phyloP scores from a whole-genome alignment of 2,113 vertebrate genomes.

The Condylura cristata region DNA sequence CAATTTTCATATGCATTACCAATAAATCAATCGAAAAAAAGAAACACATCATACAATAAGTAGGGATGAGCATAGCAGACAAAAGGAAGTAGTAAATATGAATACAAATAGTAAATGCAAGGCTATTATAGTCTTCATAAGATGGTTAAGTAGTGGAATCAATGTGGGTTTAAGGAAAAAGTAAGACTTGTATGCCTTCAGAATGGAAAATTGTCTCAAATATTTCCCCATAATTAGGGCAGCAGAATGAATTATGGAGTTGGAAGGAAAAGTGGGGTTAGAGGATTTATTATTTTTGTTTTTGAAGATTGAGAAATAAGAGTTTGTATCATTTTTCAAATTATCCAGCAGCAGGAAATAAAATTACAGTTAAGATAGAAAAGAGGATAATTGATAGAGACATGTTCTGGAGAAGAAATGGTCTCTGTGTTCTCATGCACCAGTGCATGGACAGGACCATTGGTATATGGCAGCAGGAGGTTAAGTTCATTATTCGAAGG shows the following conservation, averaged over 20 bases:
- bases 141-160: background rate
- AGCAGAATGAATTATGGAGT: no score
- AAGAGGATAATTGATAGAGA: background rate
- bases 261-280: no score
- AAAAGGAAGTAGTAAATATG: background rate
- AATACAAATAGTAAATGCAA: no score
- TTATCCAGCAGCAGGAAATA: background rate
- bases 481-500: background rate
- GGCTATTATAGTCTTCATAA: no score
- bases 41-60: background rate
- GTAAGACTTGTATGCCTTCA: background rate
- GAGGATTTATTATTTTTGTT: background rate
- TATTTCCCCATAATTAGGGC: no score
- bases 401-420: background rate
- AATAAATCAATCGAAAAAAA: no score
- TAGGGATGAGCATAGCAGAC: background rate
- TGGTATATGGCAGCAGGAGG: background rate
- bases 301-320: background rate
- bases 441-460: background rate
- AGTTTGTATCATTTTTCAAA: background rate
- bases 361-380: background rate
- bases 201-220: background rate
- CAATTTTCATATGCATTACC: no score
- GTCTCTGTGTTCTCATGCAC: no score
- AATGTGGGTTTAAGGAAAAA: background rate